phyloP scores from a whole-genome alignment of 1,140 invertebrate species.

The Diachasma alloeum region DNA sequence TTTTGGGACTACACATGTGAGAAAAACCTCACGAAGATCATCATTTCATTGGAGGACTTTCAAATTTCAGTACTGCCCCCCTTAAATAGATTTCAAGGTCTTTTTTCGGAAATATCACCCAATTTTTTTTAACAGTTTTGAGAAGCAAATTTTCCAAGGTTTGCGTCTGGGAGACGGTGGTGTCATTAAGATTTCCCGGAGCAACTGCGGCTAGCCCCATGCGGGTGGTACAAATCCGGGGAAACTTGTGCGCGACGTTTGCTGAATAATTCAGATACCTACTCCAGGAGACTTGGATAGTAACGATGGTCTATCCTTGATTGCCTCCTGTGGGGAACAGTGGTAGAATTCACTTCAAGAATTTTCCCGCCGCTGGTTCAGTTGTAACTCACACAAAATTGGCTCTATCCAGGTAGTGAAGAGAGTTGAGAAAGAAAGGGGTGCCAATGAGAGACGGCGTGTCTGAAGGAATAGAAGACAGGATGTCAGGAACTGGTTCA shows the following conservation, averaged over 20 bases:
- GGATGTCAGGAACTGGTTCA: background rate
- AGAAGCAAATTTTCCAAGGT: too few species aligned
- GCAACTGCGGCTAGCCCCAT: background rate
- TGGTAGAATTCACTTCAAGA: background rate
- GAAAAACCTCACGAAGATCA: too few species aligned
- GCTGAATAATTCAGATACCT: constrained; percentile 57
- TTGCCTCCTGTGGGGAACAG: constrained; percentile 37
- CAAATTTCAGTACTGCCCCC: too few species aligned
- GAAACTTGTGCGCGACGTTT: constrained; percentile 53
- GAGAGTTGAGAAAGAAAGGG: background rate
- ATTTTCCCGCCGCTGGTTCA: background rate
- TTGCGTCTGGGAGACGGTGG: too few species aligned
- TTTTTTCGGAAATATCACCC: too few species aligned
- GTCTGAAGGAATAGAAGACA: background rate
- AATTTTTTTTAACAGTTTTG: background rate
- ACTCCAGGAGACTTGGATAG: constrained; percentile 35
- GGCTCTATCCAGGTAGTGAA: background rate
- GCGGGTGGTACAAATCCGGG: constrained; percentile 56
- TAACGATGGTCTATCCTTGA: constrained; percentile 43
- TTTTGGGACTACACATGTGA: too few species aligned
- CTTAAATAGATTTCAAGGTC: too few species aligned
- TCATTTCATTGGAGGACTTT: too few species aligned
- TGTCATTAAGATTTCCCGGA: constrained; percentile 26
- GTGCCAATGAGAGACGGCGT: background rate
- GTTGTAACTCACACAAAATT: background rate